Conservation (phyloP, 2,113 vertebrate genomes). For the Cryptotis parvus region DNA sequence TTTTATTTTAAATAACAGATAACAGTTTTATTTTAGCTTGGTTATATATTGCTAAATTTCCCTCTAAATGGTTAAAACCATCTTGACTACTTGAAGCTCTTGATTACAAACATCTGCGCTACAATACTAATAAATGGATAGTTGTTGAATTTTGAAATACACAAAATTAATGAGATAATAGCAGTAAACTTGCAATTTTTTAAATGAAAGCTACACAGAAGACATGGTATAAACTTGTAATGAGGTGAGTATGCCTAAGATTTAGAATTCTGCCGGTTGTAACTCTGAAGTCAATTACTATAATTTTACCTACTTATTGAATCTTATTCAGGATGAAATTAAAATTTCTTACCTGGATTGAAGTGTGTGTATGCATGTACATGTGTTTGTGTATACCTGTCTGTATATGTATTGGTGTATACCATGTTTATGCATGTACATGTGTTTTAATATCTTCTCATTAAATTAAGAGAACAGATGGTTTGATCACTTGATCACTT, state of each 20-base stretch:
- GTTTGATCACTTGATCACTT: too few species aligned
- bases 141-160: constrained; percentile 54
- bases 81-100: background rate
- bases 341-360: background rate
- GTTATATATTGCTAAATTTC: background rate
- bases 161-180: constrained; percentile 33
- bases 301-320: background rate
- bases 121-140: constrained; percentile 24
- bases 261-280: constrained; percentile 9
- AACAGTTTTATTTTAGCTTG: constrained; percentile 20
- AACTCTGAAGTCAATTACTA: background rate
- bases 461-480: background rate
- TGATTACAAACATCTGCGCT: background rate
- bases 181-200: background rate
- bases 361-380: background rate
- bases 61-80: background rate
- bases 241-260: background rate
- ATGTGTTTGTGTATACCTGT: background rate
- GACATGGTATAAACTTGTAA: background rate
- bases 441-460: background rate
- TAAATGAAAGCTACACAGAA: background rate
- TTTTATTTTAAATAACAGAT: constrained; percentile 14
- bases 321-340: background rate
- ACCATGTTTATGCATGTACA: too few species aligned
- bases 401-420: too few species aligned